Base-by-base conservation (phyloP, 1,140 invertebrate species). In the Neoseiulus cucumeris region DNA sequence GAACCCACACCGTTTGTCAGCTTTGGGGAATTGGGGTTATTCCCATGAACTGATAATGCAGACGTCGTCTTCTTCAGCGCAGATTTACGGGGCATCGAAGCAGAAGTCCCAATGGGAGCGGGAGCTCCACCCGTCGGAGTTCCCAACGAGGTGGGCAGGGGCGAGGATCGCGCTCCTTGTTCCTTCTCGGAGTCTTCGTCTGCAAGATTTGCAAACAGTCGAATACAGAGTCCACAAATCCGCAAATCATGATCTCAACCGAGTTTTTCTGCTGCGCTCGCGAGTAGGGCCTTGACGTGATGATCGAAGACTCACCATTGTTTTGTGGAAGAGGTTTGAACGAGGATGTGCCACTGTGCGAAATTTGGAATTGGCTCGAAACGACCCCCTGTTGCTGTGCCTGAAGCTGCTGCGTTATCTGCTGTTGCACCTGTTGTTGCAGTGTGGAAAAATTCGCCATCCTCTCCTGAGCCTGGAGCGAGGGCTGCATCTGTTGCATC, bases 61-160 rank as follows among this genome's bases (percentile, higher is more conserved):
- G 51, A 59, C 14, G 51, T 59, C 71, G 86, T 84, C 74, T 91
- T 92, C 78, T 91, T 91, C 44, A 91, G 79, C n/a, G 89, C 89
- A 25, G 87, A 90, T 74, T 92, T 92, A 51, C 90, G 80, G 66
- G 89, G 89, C 77, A 87, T 85, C 72, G 51, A 59, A 25, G 25
- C 25, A 20, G n/a, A n/a, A n/a, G 33, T 59, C 6, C 51, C 51
- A 14, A 25, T 33, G 22, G 51, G 33, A 25, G 51, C 51, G 25
- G 51, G 22, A 17, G 51, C 25, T 4, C 51, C 51, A 18, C 51
- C 51, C 1, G 51, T 59, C 4, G 51, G 51, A 59, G 51, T 59
- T 2, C 51, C 51, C 51, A 25, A 59, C 22, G 51, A 33, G 33
- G 4, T 39, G 22, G 51, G 51, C 51, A 59, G 22, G 33, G 51